Evolutionary conservation across 2,113 vertebrate genomes (phyloP), one percentile per base, ranked within the genome.

Genomic region (Micromys minutus): DNA sequence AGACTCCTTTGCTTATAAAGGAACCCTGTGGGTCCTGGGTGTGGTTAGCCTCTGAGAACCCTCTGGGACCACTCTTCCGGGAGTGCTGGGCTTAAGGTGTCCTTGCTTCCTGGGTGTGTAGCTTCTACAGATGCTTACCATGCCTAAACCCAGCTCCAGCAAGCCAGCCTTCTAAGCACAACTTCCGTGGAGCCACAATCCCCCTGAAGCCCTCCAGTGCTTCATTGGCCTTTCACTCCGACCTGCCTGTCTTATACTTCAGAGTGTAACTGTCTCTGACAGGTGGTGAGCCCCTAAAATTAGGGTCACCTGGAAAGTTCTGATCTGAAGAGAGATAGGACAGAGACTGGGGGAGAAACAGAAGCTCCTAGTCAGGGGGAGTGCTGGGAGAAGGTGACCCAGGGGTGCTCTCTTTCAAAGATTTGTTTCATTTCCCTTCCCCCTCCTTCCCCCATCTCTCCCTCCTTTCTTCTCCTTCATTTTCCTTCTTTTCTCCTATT

Each of bases 361-460:
- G 26, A 7, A 2, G 77, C 52, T 36, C n/a, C 1, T 0, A 0
- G 39, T 59, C 13, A 75, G 63, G 57, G 39, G 24, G 11, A 3
- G 42, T 9, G 39, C n/a, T 5, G 7, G 83, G 59, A 83, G 36
- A 86, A 17, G 26, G 7, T 3, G 11, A 22, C 11, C 7, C 36
- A 59, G 57, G 52, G 22, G 34, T 0, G 0, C n/a, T n/a, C 39
- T 42, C 36, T 26, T 13, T 59, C 72, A 72, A 42, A 57, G 19
- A n/a, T 15, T 2, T 12, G 8, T n/a, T 26, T 55, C n/a, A 59
- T 65, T 15, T 24, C 67, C 63, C 63, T 65, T 13, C 29, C 63
- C 4, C 63, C 63, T 65, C 61, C 24, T 10, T 59, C 21, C 57
- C 16, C 21, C 57, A 5, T 59, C 5, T 22, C 57, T 59, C 16